phyloP scores from a whole-genome alignment of 2,797 vertebrate species.

The Aulostomus chinensis region DNA sequence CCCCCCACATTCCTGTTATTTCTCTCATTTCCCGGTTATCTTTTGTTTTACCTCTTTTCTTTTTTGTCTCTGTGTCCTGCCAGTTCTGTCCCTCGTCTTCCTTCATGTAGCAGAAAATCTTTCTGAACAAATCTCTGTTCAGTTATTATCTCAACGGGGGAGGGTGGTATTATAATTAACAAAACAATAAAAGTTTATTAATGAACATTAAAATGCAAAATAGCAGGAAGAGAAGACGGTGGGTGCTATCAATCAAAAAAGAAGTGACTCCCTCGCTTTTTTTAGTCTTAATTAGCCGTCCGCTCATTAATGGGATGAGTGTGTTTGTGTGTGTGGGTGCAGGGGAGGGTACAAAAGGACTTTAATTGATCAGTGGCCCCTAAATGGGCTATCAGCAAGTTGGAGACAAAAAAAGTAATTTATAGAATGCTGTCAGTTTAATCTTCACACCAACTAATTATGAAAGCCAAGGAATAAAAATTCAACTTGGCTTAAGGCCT shows the following conservation, averaged over 20 bases:
- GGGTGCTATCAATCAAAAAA: conserved; percentile 90
- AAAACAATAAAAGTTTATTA: conserved; percentile 99
- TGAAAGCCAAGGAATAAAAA: conserved; percentile 41
- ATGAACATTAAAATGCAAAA: conserved; percentile 99
- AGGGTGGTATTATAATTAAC: conserved; percentile 93
- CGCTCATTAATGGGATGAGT: conserved; percentile 93
- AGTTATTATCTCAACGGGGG: conserved; percentile 87
- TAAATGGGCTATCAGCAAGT: conserved; percentile 91
- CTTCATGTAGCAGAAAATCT: conserved; percentile 70
- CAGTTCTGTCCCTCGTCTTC: conserved; percentile 30
- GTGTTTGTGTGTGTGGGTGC: conserved; percentile 65
- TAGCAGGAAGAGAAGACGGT: conserved; percentile 84
- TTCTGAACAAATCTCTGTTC: conserved; percentile 73
- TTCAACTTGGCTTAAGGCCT: conserved; percentile 42
- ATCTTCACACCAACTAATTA: conserved; percentile 75
- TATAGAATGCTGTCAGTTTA: conserved; percentile 76
- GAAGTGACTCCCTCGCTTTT: conserved; percentile 90
- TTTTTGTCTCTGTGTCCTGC: conserved; percentile 16
- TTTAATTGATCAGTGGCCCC: conserved; percentile 91
- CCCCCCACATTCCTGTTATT: conserved; percentile 17
- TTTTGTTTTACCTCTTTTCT: conserved; percentile 28
- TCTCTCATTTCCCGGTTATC: no score
- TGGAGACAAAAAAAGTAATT: conserved; percentile 73
- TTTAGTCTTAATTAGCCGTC: conserved; percentile 98
- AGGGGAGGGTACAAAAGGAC: conserved; percentile 88